Percentiles rank a stretch among this genome's conserved stretches.
Conservation (phyloP, 2,797 vertebrate genomes). For the Acrossocheilus fasciatus region DNA sequence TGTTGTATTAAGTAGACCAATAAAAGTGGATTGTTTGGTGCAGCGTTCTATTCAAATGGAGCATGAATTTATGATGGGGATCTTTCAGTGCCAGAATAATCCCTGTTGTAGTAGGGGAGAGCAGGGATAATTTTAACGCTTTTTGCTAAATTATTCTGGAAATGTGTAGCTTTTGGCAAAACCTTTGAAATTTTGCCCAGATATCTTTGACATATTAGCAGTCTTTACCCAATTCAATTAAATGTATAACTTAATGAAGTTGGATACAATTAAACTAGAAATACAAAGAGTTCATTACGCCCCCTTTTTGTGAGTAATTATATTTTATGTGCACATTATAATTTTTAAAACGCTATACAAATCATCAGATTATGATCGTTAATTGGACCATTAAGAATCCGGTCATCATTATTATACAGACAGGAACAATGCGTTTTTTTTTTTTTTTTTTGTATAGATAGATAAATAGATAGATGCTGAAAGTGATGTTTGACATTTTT, state of each 20-base stretch:
- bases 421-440: no score
- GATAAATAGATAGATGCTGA: background rate
- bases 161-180: background rate
- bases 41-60: constrained; percentile 74
- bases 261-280: background rate
- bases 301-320: background rate
- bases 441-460: no score
- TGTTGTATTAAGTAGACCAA: constrained; percentile 74
- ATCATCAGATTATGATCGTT: background rate
- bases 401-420: background rate
- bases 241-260: background rate
- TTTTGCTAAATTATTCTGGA: constrained; percentile 1
- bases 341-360: background rate
- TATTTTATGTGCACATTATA: background rate
- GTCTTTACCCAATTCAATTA: no score
- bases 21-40: constrained; percentile 79
- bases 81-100: constrained; percentile 74
- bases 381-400: background rate
- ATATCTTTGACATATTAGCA: background rate
- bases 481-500: no score
- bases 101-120: constrained; percentile 66
- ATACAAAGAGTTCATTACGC: background rate
- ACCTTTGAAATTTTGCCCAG: background rate
- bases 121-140: background rate
- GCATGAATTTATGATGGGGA: constrained; percentile 73